Evolutionary conservation across 2,113 vertebrate species (phyloP).

Genomic region (Malurus melanocephalus): DNA sequence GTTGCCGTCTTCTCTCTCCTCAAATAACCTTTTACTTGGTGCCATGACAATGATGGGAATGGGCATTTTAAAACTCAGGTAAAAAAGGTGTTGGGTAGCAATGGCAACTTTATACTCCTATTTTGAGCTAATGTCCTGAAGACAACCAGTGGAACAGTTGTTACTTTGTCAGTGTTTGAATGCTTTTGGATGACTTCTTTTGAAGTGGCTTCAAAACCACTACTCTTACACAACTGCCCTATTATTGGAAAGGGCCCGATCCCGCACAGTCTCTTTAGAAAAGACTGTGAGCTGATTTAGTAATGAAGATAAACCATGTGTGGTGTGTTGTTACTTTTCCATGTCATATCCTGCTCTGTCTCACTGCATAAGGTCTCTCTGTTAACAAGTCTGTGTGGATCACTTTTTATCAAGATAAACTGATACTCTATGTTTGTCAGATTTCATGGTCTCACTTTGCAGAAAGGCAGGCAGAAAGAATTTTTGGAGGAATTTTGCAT

Average conservation of each 20-base stretch:
- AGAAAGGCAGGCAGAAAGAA: not conserved
- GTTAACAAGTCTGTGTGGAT: not conserved
- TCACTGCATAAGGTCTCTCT: not conserved
- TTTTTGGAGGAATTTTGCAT: not conserved
- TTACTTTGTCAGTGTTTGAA: not conserved
- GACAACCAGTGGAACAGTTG: not conserved
- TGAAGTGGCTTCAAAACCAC: not conserved
- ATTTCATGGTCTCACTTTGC: not conserved
- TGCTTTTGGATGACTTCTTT: not conserved
- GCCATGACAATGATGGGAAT: not conserved
- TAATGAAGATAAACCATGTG: not conserved
- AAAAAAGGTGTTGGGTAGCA: not conserved
- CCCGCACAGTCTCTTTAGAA: not conserved
- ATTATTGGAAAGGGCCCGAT: rapidly evolving
- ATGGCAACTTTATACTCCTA: not conserved
- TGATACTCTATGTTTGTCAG: not conserved
- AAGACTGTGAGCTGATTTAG: not conserved
- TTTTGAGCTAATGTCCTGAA: not conserved
- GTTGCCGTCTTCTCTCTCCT: not conserved
- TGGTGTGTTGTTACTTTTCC: not conserved
- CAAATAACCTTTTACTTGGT: not conserved
- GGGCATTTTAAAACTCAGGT: not conserved
- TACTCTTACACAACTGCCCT: not conserved
- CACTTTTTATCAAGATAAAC: not conserved
- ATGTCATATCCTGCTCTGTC: not conserved